Evolutionary conservation across 2,797 vertebrate species (phyloP), one percentile per base, ranked within the genome.

Genomic region (Gila robusta): DNA sequence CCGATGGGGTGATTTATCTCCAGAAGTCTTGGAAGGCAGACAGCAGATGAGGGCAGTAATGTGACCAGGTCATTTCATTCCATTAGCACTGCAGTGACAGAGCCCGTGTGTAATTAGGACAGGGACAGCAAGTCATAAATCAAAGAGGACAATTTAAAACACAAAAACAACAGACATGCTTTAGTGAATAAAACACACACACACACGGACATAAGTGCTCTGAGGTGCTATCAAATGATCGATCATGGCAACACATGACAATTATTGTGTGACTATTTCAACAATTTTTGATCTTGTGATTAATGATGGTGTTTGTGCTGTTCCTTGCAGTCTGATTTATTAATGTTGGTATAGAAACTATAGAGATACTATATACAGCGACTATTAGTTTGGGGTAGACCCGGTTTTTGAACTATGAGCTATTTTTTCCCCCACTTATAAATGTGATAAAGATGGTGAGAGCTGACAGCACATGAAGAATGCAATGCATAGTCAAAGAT

Each of bases 61-160:
- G 82, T 83, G 73, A 86, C 87, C 87, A 74, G 86, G 90, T 82
- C 85, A 91, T 86, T 71, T 87, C 77, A 82, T 91, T 87, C 87
- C 84, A 88, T 88, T 89, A 88, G 86, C 87, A 78, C 85, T 62
- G 62, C 28, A 74, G 82, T 89, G 80, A 70, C 32, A 84, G 81
- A 72, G 83, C 56, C 79, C 66, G 62, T 81, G 69, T 82, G 83
- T 82, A 77, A 89, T 87, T 78, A 87, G 80, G 86, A 86, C 66
- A 67, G 69, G 86, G 83, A 88, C 64, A 81, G 77, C 69, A 67
- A 82, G 47, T 79, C 66, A 83, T 85, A 56, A 90, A 87, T 89
- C 83, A 90, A 87, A 70, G 81, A 79, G 77, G 83, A 71, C 37
- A 79, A 72, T 87, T 73, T 71, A 62, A 83, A 77, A 84, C 54